Evolutionary conservation across 2,888 invertebrate species (phyloP).

Genomic region (Lepidocyrtoides sp.): DNA sequence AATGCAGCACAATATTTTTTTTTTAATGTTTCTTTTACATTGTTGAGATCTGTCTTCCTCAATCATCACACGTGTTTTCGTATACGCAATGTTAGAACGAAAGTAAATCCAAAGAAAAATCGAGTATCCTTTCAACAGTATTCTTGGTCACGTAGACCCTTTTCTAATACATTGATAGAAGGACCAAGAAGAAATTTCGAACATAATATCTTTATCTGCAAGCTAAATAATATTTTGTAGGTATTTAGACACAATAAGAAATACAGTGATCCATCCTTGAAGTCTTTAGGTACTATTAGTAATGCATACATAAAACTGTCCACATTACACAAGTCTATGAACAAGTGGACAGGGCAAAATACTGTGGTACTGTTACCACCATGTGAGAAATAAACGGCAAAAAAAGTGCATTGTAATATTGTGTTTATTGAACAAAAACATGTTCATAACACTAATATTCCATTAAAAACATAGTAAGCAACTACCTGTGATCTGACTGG

Average conservation of each 20-base stretch:
- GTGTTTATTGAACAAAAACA: background rate
- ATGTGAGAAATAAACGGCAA: background rate
- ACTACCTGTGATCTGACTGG: too few species aligned
- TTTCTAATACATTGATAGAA: conserved; percentile 24
- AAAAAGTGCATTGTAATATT: background rate
- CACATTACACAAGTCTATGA: background rate
- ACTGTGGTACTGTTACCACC: background rate
- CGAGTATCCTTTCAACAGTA: background rate
- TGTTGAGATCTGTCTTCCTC: background rate
- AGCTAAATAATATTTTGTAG: conserved; percentile 6
- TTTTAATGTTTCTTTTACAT: too few species aligned
- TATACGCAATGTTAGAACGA: conserved; percentile 13
- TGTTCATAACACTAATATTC: too few species aligned
- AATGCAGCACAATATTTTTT: too few species aligned
- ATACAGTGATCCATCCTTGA: background rate
- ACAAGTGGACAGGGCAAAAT: background rate
- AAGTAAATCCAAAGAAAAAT: background rate
- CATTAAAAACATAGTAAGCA: too few species aligned
- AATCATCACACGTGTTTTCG: background rate
- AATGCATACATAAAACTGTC: too few species aligned
- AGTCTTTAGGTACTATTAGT: too few species aligned
- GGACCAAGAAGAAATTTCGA: conserved; percentile 16
- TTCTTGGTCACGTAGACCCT: conserved; percentile 59
- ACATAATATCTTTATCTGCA: background rate
- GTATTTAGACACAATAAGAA: background rate